Conservation (phyloP, 2,113 vertebrate genomes). For the Eurystomus gularis region DNA sequence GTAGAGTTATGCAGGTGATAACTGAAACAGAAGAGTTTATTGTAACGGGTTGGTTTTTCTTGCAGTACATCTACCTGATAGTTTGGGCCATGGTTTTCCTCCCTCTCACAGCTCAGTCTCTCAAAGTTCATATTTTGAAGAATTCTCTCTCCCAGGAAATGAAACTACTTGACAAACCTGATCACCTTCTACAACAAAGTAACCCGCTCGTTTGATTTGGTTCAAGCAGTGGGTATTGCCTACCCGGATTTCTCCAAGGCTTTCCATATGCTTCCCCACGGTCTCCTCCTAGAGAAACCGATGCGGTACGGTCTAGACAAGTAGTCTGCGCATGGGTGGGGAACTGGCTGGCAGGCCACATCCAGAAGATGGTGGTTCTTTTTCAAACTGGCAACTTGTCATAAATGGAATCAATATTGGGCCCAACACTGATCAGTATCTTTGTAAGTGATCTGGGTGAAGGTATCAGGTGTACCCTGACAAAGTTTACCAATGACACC, state of each 20-base stretch:
- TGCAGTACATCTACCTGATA: not conserved
- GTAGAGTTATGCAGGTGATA: not conserved
- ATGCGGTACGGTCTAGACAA: not conserved
- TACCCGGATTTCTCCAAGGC: not conserved
- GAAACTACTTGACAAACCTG: not conserved
- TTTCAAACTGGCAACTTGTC: not conserved
- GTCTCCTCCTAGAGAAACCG: not conserved
- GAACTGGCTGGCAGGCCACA: not conserved
- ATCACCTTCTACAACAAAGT: not conserved
- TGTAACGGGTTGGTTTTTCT: not conserved
- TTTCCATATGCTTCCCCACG: not conserved
- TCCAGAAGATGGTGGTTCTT: not conserved
- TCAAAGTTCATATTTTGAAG: not conserved
- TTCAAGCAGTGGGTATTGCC: not conserved
- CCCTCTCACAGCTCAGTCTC: not conserved
- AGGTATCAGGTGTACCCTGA: too few relatives aligned
- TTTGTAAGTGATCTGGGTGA: not conserved
- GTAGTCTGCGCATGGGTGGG: not conserved
- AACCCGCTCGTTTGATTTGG: not conserved
- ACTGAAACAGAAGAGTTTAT: not conserved
- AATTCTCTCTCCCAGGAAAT: not conserved
- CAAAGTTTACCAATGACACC: too few relatives aligned
- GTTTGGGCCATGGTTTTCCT: not conserved
- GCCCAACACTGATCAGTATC: not conserved
- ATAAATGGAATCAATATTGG: not conserved